phyloP scores from a whole-genome alignment of 1,140 invertebrate genomes.

The Sycophila sp. region DNA sequence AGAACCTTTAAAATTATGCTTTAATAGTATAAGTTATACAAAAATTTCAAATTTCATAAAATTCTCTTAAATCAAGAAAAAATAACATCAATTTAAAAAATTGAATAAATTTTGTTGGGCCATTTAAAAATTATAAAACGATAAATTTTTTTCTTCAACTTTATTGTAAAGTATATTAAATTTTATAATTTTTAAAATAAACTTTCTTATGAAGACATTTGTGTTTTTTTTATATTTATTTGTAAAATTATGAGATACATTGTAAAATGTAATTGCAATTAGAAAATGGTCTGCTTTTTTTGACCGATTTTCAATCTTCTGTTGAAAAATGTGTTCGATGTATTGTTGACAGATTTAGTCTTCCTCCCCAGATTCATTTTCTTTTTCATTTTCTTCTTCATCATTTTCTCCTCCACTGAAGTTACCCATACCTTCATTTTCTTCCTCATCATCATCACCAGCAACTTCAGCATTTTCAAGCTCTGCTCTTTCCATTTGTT shows the following conservation, averaged over 20 bases:
- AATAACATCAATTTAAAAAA: too few relatives aligned
- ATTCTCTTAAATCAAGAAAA: too few relatives aligned
- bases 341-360: constrained; percentile 44
- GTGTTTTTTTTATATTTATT: constrained; percentile 43
- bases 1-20: neutral
- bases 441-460: constrained; percentile 88
- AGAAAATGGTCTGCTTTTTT: constrained; percentile 23
- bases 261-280: constrained; percentile 29
- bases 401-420: constrained; percentile 63
- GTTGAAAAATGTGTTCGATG: neutral
- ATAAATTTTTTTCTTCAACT: neutral
- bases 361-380: constrained; percentile 49
- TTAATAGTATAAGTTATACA: too few relatives aligned
- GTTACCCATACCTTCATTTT: constrained; percentile 72
- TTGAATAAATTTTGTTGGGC: too few relatives aligned
- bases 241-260: constrained; percentile 44
- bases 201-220: constrained; percentile 40
- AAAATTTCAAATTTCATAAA: too few relatives aligned
- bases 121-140: neutral
- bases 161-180: constrained; percentile 28
- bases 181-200: constrained; percentile 41
- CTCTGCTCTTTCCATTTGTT: constrained; percentile 93
- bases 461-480: constrained; percentile 94
- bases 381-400: constrained; percentile 51
- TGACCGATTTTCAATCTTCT: constrained; percentile 6